These are phyloP conservation scores for Uloborus plumipes DNA, from an alignment of 2,888 invertebrate species.

Conservation along the genomic window DNA sequence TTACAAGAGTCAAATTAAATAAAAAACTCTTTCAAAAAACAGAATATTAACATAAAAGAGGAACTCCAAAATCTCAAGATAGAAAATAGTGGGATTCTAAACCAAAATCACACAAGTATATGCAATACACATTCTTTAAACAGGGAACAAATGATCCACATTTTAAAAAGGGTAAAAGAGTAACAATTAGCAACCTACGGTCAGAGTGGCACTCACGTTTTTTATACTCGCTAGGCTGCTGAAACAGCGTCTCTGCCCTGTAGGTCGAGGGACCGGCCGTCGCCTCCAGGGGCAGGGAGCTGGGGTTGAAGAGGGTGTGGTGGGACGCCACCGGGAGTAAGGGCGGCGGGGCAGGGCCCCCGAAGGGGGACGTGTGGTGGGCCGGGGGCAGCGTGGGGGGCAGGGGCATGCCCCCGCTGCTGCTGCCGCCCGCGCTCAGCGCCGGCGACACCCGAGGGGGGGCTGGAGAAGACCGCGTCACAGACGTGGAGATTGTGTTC, in stretches of 20 bases:
- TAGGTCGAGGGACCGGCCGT: conserved; percentile 65
- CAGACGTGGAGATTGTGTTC: conserved; percentile 39
- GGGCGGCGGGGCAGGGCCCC: conserved; percentile 55
- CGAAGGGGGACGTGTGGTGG: conserved; percentile 58
- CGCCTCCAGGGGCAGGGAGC: conserved; percentile 64
- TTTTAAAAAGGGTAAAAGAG: no score
- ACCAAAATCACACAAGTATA: no score
- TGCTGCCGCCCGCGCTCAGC: conserved; percentile 34
- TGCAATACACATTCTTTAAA: no score
- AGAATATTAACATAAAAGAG: no score
- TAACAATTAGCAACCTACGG: neutral
- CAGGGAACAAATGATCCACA: no score
- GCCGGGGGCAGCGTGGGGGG: conserved; percentile 58
- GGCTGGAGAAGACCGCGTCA: conserved; percentile 37
- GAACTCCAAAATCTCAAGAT: no score
- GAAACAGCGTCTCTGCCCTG: conserved; percentile 66
- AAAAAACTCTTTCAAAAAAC: no score
- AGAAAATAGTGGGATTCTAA: no score
- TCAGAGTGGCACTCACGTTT: conserved; percentile 39
- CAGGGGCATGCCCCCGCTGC: conserved; percentile 43
- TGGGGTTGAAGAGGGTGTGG: conserved; percentile 65
- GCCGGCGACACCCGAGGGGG: conserved; percentile 36
- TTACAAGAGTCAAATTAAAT: no score
- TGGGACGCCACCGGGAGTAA: conserved; percentile 46
- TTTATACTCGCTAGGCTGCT: conserved; percentile 65